These are phyloP conservation scores for Andrena haemorrhoa DNA, from an alignment of 2,888 invertebrate species.

Conservation along the genomic window DNA sequence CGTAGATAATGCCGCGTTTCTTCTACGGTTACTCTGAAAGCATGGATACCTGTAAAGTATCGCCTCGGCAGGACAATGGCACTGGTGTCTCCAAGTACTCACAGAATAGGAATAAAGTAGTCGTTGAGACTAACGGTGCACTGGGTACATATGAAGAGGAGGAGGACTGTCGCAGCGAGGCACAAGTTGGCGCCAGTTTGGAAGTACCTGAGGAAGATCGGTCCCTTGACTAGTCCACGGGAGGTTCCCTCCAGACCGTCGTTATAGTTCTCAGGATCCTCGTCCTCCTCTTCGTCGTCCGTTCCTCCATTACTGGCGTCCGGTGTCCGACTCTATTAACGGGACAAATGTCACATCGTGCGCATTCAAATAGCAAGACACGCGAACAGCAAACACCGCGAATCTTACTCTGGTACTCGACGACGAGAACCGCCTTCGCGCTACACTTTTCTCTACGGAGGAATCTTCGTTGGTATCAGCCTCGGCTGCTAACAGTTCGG, in stretches of 20 bases:
- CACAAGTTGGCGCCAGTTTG: conserved; percentile 86
- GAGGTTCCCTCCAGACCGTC: conserved; percentile 84
- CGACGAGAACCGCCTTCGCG: conserved; percentile 79
- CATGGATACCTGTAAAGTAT: conserved; percentile 43
- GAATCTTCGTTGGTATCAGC: conserved; percentile 74
- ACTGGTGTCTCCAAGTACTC: conserved; percentile 57
- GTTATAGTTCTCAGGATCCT: conserved; percentile 74
- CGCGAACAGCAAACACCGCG: not conserved
- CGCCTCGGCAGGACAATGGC: not conserved
- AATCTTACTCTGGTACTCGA: conserved; percentile 79
- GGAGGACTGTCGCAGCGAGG: conserved; percentile 83
- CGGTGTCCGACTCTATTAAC: conserved; percentile 80
- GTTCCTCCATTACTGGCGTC: conserved; percentile 76
- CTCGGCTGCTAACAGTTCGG: conserved; percentile 75
- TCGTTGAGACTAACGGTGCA: conserved; percentile 88
- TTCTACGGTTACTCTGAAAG: conserved; percentile 87
- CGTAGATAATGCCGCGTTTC: conserved; percentile 78
- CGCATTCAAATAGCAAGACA: no score
- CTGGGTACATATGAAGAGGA: conserved; percentile 87
- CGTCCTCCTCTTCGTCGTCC: conserved; percentile 78
- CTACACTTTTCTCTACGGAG: conserved; percentile 65
- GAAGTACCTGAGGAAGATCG: conserved; percentile 85
- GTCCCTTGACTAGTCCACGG: conserved; percentile 84
- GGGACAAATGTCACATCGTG: not conserved
- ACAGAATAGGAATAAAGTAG: conserved; percentile 87